Evolutionary conservation across 92 coral and sea anemone species (phyloP), one percentile per base, ranked within the genome.

Genomic region (Siderastrea radians): DNA sequence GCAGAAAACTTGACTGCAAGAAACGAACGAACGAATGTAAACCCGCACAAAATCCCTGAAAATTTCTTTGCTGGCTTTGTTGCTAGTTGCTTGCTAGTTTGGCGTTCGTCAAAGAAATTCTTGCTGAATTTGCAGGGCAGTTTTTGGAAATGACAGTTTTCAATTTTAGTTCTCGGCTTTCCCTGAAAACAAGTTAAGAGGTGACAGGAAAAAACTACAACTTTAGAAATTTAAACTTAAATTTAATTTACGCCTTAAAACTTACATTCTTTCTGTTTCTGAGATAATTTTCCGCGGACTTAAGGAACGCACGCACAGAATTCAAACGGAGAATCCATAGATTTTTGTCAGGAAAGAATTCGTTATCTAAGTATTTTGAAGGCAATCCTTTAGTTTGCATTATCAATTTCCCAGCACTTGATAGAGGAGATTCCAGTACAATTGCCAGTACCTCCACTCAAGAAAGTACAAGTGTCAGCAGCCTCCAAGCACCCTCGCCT

Each of bases 401-500:
- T 67, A n/a, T n/a, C n/a, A n/a, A n/a, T n/a, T n/a, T n/a, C n/a
- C n/a, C n/a, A n/a, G n/a, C n/a, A n/a, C n/a, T n/a, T n/a, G n/a
- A n/a, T n/a, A n/a, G n/a, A n/a, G n/a, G n/a, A n/a, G n/a, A n/a
- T n/a, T n/a, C n/a, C n/a, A n/a, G n/a, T n/a, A n/a, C n/a, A n/a
- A n/a, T n/a, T n/a, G n/a, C n/a, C n/a, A n/a, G n/a, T n/a, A n/a
- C n/a, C n/a, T n/a, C n/a, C n/a, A n/a, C n/a, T n/a, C n/a, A n/a
- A n/a, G n/a, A n/a, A n/a, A n/a, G 72, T 59, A 59, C 64, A 59
- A 59, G 64, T 59, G 64, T 15, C 72, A 67, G 72, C 72, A 19
- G n/a, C n/a, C n/a, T 67, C 72, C 72, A 67, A 67, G 48, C 26
- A 19, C 72, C 72, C 72, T 67, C 49, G n/a, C n/a, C n/a, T n/a